Evolutionary conservation across 2,113 vertebrate genomes (phyloP).

Genomic region (Crotalus viridis): DNA sequence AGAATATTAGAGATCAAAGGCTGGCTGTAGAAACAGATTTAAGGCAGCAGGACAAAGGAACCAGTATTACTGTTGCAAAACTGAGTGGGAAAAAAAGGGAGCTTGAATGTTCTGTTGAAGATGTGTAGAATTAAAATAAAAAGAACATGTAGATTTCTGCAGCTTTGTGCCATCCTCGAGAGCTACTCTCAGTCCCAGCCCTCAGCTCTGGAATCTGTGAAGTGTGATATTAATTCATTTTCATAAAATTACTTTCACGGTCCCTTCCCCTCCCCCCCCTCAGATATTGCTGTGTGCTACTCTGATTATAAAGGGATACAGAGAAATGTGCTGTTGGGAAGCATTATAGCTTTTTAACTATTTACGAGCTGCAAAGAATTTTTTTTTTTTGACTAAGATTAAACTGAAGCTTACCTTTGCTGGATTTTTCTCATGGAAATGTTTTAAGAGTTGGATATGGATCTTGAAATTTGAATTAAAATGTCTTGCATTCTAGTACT

Average conservation of each 20-base stretch:
- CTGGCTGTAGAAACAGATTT: conserved; percentile 28
- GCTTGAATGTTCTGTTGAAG: background rate
- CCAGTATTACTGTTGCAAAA: conserved; percentile 7
- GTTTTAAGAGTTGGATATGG: background rate
- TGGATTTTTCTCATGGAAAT: background rate
- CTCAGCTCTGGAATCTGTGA: background rate
- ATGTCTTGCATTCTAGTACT: background rate
- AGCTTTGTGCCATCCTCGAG: background rate
- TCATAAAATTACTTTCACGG: background rate
- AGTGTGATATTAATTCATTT: conserved; percentile 15
- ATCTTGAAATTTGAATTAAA: background rate
- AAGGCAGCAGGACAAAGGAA: conserved; percentile 17
- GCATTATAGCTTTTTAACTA: too few species aligned
- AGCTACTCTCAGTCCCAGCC: background rate
- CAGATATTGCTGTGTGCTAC: background rate
- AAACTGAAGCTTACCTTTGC: background rate
- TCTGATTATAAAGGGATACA: background rate
- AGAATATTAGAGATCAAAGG: conserved; percentile 35
- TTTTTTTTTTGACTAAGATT: background rate
- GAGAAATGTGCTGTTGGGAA: background rate
- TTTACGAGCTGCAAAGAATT: background rate
- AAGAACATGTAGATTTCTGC: background rate
- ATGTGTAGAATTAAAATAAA: background rate
- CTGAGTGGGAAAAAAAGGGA: conserved; percentile 23
- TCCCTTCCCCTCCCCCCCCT: background rate